Evolutionary conservation across 2,113 vertebrate genomes (phyloP).

Genomic region (Galemys pyrenaicus): DNA sequence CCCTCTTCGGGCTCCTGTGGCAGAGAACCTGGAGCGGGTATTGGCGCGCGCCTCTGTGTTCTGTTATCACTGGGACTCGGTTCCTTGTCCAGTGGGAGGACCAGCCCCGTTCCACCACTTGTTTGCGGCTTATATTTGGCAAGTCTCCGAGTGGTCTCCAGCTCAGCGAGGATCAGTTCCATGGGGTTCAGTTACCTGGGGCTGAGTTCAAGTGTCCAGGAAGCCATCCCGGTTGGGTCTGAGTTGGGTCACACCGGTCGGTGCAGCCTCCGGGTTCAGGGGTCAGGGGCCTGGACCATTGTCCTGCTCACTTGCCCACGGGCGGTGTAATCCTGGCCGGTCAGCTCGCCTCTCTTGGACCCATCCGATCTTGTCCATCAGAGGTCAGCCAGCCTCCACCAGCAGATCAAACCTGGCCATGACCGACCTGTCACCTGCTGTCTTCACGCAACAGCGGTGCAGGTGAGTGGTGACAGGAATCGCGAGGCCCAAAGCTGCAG

Average conservation of each 20-base stretch:
- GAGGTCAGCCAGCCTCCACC: neutral
- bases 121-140: neutral
- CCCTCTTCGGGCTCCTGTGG: neutral
- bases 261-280: neutral
- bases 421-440: neutral
- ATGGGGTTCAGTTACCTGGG: neutral
- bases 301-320: neutral
- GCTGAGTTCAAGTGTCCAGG: neutral
- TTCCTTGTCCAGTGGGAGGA: neutral
- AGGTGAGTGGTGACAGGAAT: neutral
- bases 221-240: neutral
- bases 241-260: neutral
- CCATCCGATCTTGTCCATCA: neutral
- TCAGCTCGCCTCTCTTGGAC: neutral
- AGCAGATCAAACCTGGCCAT: neutral
- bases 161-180: neutral
- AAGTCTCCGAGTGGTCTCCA: neutral
- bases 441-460: neutral
- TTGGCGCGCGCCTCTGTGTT: neutral
- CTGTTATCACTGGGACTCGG: neutral
- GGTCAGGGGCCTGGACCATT: neutral
- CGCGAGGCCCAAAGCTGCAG: neutral
- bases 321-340: neutral
- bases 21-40: neutral
- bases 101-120: neutral